These are phyloP conservation scores for Diorhabda carinulata DNA, from an alignment of 1,140 invertebrate species.

Conservation along the genomic window DNA sequence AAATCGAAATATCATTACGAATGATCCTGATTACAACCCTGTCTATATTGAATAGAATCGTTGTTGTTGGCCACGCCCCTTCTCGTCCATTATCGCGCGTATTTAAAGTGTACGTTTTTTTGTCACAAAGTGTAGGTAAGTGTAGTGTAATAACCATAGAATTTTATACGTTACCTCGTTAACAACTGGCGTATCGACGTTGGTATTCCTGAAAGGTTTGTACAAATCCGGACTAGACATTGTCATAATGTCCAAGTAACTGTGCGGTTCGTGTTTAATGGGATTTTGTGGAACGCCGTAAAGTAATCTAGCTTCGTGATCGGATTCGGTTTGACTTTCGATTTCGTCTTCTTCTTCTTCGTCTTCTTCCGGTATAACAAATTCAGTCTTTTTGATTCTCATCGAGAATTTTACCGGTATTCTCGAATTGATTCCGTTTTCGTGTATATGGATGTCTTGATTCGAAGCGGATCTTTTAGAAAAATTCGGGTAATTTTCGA, in stretches of 20 bases:
- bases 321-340: neutral
- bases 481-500: slow-evolving; percentile 70
- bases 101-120: no score
- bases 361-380: neutral
- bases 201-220: neutral
- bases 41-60: no score
- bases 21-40: no score
- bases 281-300: neutral
- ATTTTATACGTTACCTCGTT: no score
- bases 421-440: slow-evolving; percentile 17
- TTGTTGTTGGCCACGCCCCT: no score
- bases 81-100: no score
- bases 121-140: no score
- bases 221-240: neutral
- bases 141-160: no score
- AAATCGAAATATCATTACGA: no score
- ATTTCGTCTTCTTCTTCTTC: slow-evolving; percentile 1
- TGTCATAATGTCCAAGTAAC: neutral
- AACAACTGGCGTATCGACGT: no score
- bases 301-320: neutral
- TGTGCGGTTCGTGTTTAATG: neutral
- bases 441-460: slow-evolving; percentile 9
- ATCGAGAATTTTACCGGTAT: slow-evolving; percentile 26
- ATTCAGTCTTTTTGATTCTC: slow-evolving; percentile 11
- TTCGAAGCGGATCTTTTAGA: slow-evolving; percentile 56